Conservation (phyloP, 2,113 vertebrate genomes). For the Thalassarche chlororhynchos region DNA sequence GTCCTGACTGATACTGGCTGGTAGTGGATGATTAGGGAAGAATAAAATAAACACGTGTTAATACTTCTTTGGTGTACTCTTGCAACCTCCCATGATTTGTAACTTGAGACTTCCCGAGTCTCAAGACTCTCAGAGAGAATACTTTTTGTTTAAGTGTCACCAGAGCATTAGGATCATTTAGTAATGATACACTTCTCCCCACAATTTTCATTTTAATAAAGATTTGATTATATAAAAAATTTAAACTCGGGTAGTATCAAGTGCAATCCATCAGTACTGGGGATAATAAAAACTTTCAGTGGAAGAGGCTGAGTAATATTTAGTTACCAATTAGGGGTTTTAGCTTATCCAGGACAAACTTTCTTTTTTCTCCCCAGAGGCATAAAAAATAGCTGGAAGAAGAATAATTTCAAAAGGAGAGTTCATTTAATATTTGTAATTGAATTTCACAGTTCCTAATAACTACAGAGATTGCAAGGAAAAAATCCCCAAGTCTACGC, state of each 20-base stretch:
- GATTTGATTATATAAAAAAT: not conserved
- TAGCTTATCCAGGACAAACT: slow-evolving; percentile 16
- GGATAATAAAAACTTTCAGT: not conserved
- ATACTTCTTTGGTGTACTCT: not conserved
- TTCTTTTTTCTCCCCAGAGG: not conserved
- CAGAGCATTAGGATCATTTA: not conserved
- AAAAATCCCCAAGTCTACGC: slow-evolving; percentile 22
- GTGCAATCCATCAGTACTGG: not conserved
- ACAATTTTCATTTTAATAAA: not conserved
- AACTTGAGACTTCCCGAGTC: not conserved
- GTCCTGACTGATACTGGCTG: not conserved
- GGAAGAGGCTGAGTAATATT: not conserved
- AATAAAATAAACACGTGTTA: not conserved
- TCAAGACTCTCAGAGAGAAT: not conserved
- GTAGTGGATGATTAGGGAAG: not conserved
- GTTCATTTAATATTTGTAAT: slow-evolving; percentile 58
- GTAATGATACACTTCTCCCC: not conserved
- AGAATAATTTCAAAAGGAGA: not conserved
- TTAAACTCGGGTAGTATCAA: not conserved
- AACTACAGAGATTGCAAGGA: not conserved
- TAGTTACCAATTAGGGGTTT: not conserved
- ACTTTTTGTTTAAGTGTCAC: not conserved
- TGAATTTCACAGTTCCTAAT: slow-evolving; percentile 35
- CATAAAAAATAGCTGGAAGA: slow-evolving; percentile 27
- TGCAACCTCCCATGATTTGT: not conserved